Conservation (phyloP, 2,888 invertebrate species). For the Tinea pellionella region DNA sequence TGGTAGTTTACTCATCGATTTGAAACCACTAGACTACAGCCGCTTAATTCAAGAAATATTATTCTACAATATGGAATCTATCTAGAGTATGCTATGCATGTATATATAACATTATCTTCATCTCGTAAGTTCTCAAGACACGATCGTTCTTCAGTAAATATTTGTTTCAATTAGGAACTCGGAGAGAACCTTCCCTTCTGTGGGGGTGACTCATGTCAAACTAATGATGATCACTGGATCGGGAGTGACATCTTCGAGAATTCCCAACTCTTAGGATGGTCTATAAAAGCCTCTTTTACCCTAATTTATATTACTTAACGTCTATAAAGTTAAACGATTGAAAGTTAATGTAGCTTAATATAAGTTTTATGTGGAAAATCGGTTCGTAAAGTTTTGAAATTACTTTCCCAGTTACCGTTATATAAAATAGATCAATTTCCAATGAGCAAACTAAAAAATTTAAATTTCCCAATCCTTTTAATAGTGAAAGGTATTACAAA, state of each 20-base stretch:
- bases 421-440: too few relatives aligned
- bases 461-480: too few relatives aligned
- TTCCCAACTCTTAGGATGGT: neutral
- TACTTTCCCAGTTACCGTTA: too few relatives aligned
- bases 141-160: slow-evolving; percentile 38
- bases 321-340: neutral
- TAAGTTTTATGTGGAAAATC: too few relatives aligned
- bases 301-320: slow-evolving; percentile 8
- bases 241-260: slow-evolving; percentile 29
- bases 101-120: neutral
- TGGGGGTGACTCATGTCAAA: slow-evolving; percentile 28
- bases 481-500: too few relatives aligned
- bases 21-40: too few relatives aligned
- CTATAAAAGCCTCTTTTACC: slow-evolving; percentile 5
- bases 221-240: slow-evolving; percentile 50
- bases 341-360: neutral
- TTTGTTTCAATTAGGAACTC: slow-evolving; percentile 61
- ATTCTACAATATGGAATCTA: too few relatives aligned
- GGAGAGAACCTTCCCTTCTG: slow-evolving; percentile 28
- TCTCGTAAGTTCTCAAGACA: neutral
- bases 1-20: too few relatives aligned
- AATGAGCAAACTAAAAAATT: too few relatives aligned
- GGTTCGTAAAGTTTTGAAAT: too few relatives aligned
- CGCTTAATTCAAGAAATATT: too few relatives aligned
- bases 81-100: too few relatives aligned